These are phyloP conservation scores for Craniophora ligustri DNA, from an alignment of 2,888 invertebrate genomes.

Conservation along the genomic window DNA sequence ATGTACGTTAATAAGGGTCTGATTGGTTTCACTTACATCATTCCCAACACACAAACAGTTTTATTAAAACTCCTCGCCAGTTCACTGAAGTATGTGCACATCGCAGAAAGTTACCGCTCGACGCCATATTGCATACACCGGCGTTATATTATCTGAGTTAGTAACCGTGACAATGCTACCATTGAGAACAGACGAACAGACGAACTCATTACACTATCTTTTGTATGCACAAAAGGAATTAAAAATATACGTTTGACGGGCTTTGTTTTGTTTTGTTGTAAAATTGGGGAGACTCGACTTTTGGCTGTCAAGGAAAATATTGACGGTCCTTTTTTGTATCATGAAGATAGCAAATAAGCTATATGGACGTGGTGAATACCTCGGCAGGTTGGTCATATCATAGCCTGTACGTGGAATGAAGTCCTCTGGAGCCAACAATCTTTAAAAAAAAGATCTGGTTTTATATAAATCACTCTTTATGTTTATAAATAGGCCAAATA, in stretches of 20 bases:
- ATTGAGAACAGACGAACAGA: conserved; percentile 44
- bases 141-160: conserved; percentile 50
- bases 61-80: conserved; percentile 45
- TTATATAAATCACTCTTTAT: too few relatives aligned
- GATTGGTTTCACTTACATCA: conserved; percentile 36
- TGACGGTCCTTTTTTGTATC: background rate
- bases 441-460: too few relatives aligned
- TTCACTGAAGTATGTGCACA: conserved; percentile 47
- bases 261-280: conserved; percentile 5
- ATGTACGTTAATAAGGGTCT: conserved; percentile 24
- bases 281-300: conserved; percentile 9
- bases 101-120: conserved; percentile 45
- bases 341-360: background rate
- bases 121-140: conserved; percentile 49
- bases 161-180: conserved; percentile 44
- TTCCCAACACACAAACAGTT: conserved; percentile 37
- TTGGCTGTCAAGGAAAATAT: too few relatives aligned
- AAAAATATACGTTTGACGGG: conserved; percentile 39
- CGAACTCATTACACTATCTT: conserved; percentile 52
- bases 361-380: too few relatives aligned
- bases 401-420: too few relatives aligned
- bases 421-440: too few relatives aligned
- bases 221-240: conserved; percentile 43
- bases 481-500: too few relatives aligned
- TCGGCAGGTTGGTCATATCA: too few relatives aligned